Base-by-base conservation (phyloP, 2,888 invertebrate genomes). In the Oxystoma pomonae region DNA sequence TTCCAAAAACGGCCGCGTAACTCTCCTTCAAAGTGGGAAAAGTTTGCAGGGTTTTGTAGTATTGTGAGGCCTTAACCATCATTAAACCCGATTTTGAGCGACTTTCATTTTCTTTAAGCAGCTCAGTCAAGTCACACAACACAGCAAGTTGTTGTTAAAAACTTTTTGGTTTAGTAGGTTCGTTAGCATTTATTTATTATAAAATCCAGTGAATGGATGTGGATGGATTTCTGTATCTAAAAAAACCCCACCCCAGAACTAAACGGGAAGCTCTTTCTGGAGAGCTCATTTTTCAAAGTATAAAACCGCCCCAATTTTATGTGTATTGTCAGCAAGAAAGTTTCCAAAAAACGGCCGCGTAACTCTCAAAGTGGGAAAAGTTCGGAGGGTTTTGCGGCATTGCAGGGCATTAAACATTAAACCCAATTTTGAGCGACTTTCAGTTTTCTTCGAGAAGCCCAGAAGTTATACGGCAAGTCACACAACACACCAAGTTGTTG, bases 31-130 rank as follows among this genome's bases (percentile, higher is more conserved):
- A n/a, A n/a, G n/a, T n/a, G 62, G 66, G 60, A 53, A 59, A 66
- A 64, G 64, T 59, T 64, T 60, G 20, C 21, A 53, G 63, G 56
- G 60, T 60, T 60, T 55, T 63, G 62, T 60, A 58, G 62, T 58
- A 60, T 64, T 64, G 62, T 22, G 50, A 19, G 52, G 55, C 65
- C 65, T 67, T 65, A 67, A n/a, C n/a, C n/a, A 67, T 63, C 60
- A 67, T 67, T 67, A 65, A 67, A 67, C 61, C 65, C 63, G 65
- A 67, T 67, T 67, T 65, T 65, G 67, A 63, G 63, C 59, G 65
- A 63, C 65, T 65, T 67, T 67, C 67, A 61, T 67, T 67, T 67
- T 21, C 35, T 35, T 35, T 12, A 7, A 12, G 3, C 3, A 35
- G 35, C 35, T 12, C 12, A n/a, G n/a, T n/a, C n/a, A n/a, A n/a